phyloP scores from a whole-genome alignment of 1,140 invertebrate species.

The Aphelinus atriplicis region DNA sequence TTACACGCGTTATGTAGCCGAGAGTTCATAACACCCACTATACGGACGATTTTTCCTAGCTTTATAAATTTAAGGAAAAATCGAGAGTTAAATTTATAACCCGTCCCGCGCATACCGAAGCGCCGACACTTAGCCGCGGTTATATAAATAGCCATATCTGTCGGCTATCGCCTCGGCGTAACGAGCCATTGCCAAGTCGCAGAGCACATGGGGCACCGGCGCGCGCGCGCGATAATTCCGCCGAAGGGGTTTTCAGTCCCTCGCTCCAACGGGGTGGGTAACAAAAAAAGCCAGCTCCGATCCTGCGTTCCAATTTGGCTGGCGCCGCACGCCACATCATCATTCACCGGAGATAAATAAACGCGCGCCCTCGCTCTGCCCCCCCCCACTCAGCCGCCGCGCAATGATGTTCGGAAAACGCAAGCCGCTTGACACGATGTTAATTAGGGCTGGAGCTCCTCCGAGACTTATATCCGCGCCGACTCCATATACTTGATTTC shows the following conservation, averaged over 20 bases:
- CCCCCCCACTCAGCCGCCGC: neutral
- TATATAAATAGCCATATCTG: slow-evolving; percentile 64
- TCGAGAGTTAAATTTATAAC: no score
- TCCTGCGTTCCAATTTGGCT: slow-evolving; percentile 35
- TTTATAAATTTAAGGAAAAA: no score
- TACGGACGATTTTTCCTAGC: no score
- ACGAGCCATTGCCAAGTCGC: slow-evolving; percentile 62
- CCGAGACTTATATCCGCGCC: slow-evolving; percentile 43
- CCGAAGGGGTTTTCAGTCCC: slow-evolving; percentile 49
- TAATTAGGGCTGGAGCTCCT: slow-evolving; percentile 48
- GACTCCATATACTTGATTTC: slow-evolving; percentile 49
- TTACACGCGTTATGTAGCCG: no score
- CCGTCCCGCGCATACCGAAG: no score
- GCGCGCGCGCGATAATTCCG: slow-evolving; percentile 53
- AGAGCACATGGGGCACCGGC: slow-evolving; percentile 59
- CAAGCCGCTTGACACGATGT: slow-evolving; percentile 53
- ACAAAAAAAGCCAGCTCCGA: slow-evolving; percentile 5
- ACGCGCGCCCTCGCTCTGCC: neutral
- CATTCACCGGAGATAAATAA: slow-evolving; percentile 40
- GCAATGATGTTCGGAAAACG: slow-evolving; percentile 34
- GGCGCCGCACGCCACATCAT: slow-evolving; percentile 17
- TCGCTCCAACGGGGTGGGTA: neutral
- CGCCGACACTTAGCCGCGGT: neutral
- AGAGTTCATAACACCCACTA: no score
- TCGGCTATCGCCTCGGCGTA: slow-evolving; percentile 60